These are phyloP conservation scores for Nephrocerus scutellatus DNA, from an alignment of 2,888 invertebrate genomes.

Conservation along the genomic window DNA sequence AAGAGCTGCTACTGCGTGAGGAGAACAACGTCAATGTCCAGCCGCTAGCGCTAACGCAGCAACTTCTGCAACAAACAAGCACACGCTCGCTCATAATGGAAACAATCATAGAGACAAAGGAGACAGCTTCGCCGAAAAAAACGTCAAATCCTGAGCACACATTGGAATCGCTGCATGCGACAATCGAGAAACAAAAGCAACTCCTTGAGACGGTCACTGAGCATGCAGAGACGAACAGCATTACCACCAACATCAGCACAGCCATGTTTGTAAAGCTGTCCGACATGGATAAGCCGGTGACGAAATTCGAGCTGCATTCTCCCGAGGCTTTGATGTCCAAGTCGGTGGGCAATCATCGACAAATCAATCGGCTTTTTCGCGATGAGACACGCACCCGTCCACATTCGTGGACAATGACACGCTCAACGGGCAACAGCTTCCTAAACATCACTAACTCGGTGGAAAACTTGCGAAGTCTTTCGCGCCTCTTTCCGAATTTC, in stretches of 20 bases:
- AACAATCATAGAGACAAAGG: constrained; percentile 47
- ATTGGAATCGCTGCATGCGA: constrained; percentile 42
- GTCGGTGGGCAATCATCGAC: constrained; percentile 44
- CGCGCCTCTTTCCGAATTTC: constrained; percentile 58
- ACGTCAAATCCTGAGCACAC: constrained; percentile 30
- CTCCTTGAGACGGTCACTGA: constrained; percentile 46
- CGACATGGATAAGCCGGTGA: constrained; percentile 65
- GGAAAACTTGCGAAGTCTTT: constrained; percentile 54
- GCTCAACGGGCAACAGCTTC: constrained; percentile 53
- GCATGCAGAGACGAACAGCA: constrained; percentile 31
- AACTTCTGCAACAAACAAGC: constrained; percentile 30
- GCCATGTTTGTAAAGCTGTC: constrained; percentile 66
- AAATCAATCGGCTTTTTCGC: constrained; percentile 41
- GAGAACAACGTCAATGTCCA: constrained; percentile 15
- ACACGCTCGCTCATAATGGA: constrained; percentile 44
- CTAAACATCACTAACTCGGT: constrained; percentile 53
- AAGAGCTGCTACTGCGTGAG: constrained; percentile 35
- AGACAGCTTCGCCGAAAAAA: constrained; percentile 45
- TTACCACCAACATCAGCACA: constrained; percentile 46
- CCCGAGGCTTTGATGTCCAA: constrained; percentile 43
- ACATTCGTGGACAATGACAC: constrained; percentile 52
- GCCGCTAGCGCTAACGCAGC: constrained; percentile 22
- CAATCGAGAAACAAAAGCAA: constrained; percentile 45
- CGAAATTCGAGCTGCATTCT: constrained; percentile 49
- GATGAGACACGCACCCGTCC: constrained; percentile 46